Conservation (phyloP, 2,113 vertebrate species). For the Panthera uncia region DNA sequence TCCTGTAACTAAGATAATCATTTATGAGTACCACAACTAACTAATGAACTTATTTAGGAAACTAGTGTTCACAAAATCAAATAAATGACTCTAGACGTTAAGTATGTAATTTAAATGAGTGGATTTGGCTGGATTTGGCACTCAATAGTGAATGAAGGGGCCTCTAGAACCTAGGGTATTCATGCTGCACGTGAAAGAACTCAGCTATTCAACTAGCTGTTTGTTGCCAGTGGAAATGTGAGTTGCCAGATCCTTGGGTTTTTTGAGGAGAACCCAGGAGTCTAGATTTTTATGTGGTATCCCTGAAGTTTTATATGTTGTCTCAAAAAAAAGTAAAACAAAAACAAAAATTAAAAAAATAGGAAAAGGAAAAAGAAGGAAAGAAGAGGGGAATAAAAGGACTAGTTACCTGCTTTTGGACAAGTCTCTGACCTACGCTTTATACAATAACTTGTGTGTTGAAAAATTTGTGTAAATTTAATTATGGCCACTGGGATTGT, state of each 20-base stretch:
- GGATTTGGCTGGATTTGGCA: not conserved
- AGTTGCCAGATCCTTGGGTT: not conserved
- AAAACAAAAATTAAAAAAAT: not conserved
- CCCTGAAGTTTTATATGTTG: not conserved
- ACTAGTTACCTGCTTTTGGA: not conserved
- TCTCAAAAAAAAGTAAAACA: slow-evolving; percentile 25
- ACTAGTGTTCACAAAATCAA: not conserved
- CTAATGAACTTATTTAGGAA: not conserved
- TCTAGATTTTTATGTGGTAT: slow-evolving; percentile 32
- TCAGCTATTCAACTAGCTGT: not conserved
- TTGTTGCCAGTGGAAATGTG: not conserved
- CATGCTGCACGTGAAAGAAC: not conserved
- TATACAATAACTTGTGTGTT: not conserved
- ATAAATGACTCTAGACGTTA: not conserved
- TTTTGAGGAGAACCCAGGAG: not conserved
- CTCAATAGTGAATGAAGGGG: not conserved
- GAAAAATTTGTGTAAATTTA: not conserved
- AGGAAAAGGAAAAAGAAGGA: not conserved
- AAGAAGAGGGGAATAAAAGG: not conserved
- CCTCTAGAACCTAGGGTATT: not conserved
- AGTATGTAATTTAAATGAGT: not conserved
- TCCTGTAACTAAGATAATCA: not conserved
- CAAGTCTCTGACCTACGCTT: not conserved
- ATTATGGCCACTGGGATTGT: not conserved
- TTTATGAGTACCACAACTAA: not conserved